Base-by-base conservation (phyloP, 37 sponge, comb jelly and placozoan species). In the Mnemiopsis leidyi region DNA sequence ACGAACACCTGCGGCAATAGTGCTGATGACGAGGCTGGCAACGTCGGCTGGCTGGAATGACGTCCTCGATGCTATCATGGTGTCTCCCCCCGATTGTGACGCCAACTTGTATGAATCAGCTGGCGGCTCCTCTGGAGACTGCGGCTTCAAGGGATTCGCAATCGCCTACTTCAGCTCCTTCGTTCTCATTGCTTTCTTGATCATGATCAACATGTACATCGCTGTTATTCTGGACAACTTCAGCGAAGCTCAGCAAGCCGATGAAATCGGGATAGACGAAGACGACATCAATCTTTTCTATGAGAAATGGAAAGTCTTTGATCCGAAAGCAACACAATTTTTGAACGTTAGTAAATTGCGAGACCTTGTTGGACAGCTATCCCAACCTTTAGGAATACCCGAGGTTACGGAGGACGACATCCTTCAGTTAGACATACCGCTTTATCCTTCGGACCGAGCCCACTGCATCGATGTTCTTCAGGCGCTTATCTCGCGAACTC, bases 1-100 rank as follows among this genome's bases (percentile, higher is more conserved):
- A n/a, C 69, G 31, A 16, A 69, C 76, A 32, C 68, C 40, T 25
- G 16, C 33, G 0, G 85, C 94, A 24, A 37, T 93, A 0, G n/a
- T 88, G 23, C 69, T 93, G 69, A 76, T 93, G 69, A 69, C 76
- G 7, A 38, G 94, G 61, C 38, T 93, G 3, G 69, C 92, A 9
- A 93, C 94, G 2, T 76, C 90, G 0, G 94, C 94, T 34, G 94
- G 94, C 5, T 93, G 94, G 94, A 93, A 93, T 39, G 94, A 93
- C 71, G 79, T 93, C 90, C 69, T 93, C 24, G 68, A 92, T 38
- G 23, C 94, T 38, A 23, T 82, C 36, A 38, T 92, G 69, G 0
- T 88, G 0, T 20, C 33, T 9, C 92, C 92, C 1, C 94, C 94
- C 5, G 73, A 93, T 69, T 93, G 94, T 69, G 75, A 93, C 69